Evolutionary conservation across 2,113 vertebrate species (phyloP), one percentile per base, ranked within the genome.

Genomic region (Meriones unguiculatus): DNA sequence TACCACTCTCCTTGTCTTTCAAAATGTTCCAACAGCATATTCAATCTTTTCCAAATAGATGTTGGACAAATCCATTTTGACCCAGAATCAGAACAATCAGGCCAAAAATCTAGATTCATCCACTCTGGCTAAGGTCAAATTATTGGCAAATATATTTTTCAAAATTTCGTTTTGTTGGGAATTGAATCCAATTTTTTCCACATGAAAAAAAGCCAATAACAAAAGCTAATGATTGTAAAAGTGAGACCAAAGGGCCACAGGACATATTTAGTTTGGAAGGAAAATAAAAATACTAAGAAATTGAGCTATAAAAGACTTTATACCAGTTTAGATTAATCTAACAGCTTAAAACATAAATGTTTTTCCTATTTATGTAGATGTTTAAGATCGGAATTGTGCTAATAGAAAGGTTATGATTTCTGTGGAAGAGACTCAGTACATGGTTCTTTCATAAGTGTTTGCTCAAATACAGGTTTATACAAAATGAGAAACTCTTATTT

Each of bases 31-130:
- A 97, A 92, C 97, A 90, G 75, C 92, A 95, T 95, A 95, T 91
- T 95, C 93, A 94, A 96, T 59, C 70, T 78, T 95, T 96, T 97
- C 96, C 98, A 98, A 97, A 97, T 94, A 98, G 97, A 97, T 98
- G 97, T 91, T 5, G 59, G 91, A 97, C 97, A 97, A 97, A 98
- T 98, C 88, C 91, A 96, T 97, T 98, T 97, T 98, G 98, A 98
- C 93, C 95, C 89, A 97, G 92, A 94, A 97, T 80, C 96, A 96
- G 89, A 93, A 96, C 14, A 76, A 93, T 80, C 54, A 97, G 95
- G 96, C 97, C 96, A 97, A 98, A 97, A 97, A 35, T 67, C 97
- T 97, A 95, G 95, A 97, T 97, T 98, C 93, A 95, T 97, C 78
- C 46, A 87, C 95, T 94, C 82, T 97, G 97, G 96, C 96, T 85